A percentile compares a stretch with the other conserved stretches of the same genome.
phyloP scores from a whole-genome alignment of 2,888 invertebrate genomes.

The Chrysopilus asiliformis region DNA sequence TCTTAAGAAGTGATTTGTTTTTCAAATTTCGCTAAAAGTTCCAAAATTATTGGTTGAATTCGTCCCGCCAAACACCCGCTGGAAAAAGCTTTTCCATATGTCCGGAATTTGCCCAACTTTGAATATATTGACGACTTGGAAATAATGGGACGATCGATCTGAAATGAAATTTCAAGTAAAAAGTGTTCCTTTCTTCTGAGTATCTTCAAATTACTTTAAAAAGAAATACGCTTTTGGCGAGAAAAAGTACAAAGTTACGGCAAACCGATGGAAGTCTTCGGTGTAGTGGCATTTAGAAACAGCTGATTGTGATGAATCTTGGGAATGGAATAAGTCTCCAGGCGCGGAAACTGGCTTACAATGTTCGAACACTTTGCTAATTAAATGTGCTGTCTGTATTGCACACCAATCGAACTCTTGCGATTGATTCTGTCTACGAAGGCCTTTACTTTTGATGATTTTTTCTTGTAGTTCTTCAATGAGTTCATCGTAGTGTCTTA shows the following conservation, averaged over 20 bases:
- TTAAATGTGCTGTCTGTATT: slow-evolving; percentile 8
- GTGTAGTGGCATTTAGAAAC: slow-evolving; percentile 3
- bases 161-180: neutral
- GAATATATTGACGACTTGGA: slow-evolving; percentile 6
- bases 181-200: neutral
- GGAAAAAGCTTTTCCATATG: slow-evolving; percentile 9
- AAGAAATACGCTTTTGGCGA: slow-evolving; percentile 6
- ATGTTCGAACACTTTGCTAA: slow-evolving; percentile 11
- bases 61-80: slow-evolving; percentile 6
- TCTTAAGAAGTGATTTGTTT: too few relatives aligned
- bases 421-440: slow-evolving; percentile 4
- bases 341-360: slow-evolving; percentile 10
- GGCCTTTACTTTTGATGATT: neutral
- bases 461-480: slow-evolving; percentile 3
- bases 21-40: too few relatives aligned
- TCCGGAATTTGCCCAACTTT: slow-evolving; percentile 7
- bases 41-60: slow-evolving; percentile 4
- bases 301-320: neutral
- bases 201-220: slow-evolving; percentile 2
- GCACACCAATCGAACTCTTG: slow-evolving; percentile 5
- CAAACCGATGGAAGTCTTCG: slow-evolving; percentile 9
- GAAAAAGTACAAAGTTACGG: slow-evolving; percentile 10
- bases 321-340: too few relatives aligned
- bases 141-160: slow-evolving; percentile 9
- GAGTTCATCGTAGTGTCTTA: slow-evolving; percentile 4